A percentile compares a stretch with the other conserved stretches of the same genome.
These are phyloP conservation scores for Python bivittatus DNA, from an alignment of 2,113 vertebrate species.

Conservation along the genomic window DNA sequence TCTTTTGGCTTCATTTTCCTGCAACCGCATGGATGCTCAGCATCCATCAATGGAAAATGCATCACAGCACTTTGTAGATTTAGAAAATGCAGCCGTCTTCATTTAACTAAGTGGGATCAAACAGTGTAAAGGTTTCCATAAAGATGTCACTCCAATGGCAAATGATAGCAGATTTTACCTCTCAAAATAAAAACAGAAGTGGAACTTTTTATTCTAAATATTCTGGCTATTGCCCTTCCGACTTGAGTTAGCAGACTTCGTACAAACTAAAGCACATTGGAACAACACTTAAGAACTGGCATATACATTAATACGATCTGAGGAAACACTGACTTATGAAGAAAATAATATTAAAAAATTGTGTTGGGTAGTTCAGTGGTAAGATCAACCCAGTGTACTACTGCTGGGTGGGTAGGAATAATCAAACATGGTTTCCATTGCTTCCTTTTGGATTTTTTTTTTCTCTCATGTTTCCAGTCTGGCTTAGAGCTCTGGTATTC, in stretches of 20 bases:
- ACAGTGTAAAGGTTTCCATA: constrained; percentile 53
- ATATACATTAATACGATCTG: not conserved
- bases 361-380: not conserved
- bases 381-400: not conserved
- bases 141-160: constrained; percentile 56
- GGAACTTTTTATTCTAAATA: constrained; percentile 18
- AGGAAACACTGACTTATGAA: not conserved
- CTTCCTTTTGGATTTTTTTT: not conserved
- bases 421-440: not conserved
- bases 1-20: constrained; percentile 60
- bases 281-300: not conserved
- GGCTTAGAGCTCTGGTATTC: not conserved
- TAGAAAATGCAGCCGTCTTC: constrained; percentile 68
- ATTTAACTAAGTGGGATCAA: constrained; percentile 71
- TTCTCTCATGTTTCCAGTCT: not conserved
- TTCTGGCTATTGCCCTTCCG: not conserved
- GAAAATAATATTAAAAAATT: not conserved
- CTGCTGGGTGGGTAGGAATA: not conserved
- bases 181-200: constrained; percentile 26
- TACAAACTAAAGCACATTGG: not conserved
- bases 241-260: not conserved
- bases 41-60: constrained; percentile 68
- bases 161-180: not conserved
- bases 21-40: constrained; percentile 45
- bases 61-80: constrained; percentile 71